phyloP scores from a whole-genome alignment of 2,113 vertebrate genomes.

The Vidua chalybeata region DNA sequence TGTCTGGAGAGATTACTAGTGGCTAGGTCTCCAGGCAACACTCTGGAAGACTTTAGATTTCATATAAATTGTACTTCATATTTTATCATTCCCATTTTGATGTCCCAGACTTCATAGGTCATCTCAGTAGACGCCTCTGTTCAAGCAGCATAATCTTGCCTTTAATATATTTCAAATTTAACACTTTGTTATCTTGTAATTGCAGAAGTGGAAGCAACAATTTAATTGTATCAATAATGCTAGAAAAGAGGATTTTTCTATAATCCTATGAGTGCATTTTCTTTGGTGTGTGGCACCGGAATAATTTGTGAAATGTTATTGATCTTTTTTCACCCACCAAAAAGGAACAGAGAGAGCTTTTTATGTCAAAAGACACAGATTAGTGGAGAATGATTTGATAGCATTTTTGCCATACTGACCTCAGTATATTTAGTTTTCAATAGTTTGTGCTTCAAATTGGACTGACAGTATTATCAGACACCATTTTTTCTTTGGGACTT shows the following conservation, averaged over 20 bases:
- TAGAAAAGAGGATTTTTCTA: neutral
- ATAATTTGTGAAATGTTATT: neutral
- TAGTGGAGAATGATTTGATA: neutral
- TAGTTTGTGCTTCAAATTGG: slow-evolving; percentile 49
- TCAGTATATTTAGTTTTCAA: slow-evolving; percentile 46
- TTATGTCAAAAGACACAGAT: neutral
- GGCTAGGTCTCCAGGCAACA: slow-evolving; percentile 1
- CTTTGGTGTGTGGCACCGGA: rapidly evolving
- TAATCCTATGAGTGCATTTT: neutral
- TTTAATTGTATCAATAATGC: neutral
- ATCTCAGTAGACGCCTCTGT: neutral
- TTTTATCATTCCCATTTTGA: slow-evolving; percentile 31
- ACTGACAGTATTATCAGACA: slow-evolving; percentile 38
- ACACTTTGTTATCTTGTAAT: neutral
- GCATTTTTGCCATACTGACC: neutral
- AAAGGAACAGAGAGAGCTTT: neutral
- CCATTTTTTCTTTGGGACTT: slow-evolving; percentile 18
- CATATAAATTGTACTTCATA: slow-evolving; percentile 3
- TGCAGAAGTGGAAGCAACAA: neutral
- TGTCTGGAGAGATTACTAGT: neutral
- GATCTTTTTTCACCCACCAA: neutral
- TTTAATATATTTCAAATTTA: slow-evolving; percentile 6
- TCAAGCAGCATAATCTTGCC: neutral
- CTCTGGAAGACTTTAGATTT: neutral
- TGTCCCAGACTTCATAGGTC: neutral